These are phyloP conservation scores for Cenopis cana DNA, from an alignment of 2,888 invertebrate genomes.

Conservation along the genomic window DNA sequence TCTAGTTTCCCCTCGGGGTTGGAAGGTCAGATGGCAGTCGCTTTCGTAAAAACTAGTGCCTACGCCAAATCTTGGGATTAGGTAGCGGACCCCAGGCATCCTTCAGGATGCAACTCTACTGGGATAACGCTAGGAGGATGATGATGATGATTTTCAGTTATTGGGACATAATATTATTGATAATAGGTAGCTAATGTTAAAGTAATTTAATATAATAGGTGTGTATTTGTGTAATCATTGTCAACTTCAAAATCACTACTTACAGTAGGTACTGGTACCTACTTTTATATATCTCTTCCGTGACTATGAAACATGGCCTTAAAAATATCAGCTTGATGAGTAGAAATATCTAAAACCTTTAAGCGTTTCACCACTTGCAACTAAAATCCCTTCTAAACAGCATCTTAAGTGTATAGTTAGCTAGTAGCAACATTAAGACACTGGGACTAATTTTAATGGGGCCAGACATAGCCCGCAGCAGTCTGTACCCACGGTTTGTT, in stretches of 20 bases:
- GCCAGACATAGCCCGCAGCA: slow-evolving; percentile 51
- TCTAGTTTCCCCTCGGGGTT: too few species aligned
- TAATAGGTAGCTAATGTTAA: background rate
- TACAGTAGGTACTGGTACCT: too few species aligned
- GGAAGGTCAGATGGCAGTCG: too few species aligned
- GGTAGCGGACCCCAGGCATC: too few species aligned
- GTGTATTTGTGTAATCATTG: too few species aligned
- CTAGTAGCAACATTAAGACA: slow-evolving; percentile 40
- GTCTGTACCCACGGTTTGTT: slow-evolving; percentile 38
- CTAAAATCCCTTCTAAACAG: background rate
- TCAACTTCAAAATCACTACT: too few species aligned
- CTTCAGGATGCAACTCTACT: too few species aligned
- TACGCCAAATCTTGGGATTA: too few species aligned
- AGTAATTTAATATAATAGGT: background rate
- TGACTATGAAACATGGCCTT: background rate
- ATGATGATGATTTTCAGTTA: too few species aligned
- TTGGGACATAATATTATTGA: background rate
- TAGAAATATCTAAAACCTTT: background rate
- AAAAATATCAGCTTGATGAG: background rate
- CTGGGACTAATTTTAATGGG: slow-evolving; percentile 48
- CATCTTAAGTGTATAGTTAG: slow-evolving; percentile 22
- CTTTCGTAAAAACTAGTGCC: too few species aligned
- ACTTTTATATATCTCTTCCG: too few species aligned
- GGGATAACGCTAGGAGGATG: too few species aligned
- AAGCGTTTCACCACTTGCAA: background rate